Evolutionary conservation across 2,113 vertebrate genomes (phyloP).

Genomic region (Trogon surrucura): DNA sequence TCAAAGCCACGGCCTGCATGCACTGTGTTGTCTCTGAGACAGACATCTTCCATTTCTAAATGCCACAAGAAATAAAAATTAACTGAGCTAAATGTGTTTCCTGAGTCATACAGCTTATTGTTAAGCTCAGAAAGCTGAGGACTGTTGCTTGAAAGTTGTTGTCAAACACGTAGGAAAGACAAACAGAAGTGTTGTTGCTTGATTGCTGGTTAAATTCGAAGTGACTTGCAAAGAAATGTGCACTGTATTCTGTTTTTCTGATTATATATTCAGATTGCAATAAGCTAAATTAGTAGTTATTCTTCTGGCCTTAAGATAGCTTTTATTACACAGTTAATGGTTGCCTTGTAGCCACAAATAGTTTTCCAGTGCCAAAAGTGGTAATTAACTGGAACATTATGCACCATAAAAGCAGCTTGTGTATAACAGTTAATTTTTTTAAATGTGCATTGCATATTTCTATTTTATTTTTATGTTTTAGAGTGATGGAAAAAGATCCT

Average conservation of each 20-base stretch:
- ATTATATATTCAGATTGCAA: neutral
- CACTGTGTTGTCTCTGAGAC: neutral
- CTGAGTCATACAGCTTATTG: neutral
- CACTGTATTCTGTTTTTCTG: neutral
- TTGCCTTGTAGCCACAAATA: neutral
- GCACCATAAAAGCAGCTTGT: neutral
- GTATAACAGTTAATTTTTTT: neutral
- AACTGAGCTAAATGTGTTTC: neutral
- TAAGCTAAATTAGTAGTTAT: neutral
- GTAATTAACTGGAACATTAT: neutral
- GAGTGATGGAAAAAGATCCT: conserved; percentile 98
- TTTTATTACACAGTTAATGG: neutral
- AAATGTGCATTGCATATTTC: neutral
- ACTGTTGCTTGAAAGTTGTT: neutral
- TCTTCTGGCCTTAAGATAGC: neutral
- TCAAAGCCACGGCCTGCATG: neutral
- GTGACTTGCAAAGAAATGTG: neutral
- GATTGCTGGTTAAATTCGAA: neutral
- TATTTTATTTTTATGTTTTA: conserved; percentile 60
- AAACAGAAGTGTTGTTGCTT: neutral
- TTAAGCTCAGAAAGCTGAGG: neutral
- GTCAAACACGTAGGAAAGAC: neutral
- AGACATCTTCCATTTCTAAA: neutral
- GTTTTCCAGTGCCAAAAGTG: neutral
- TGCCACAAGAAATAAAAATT: neutral